These are phyloP conservation scores for Microctonus brassicae DNA, from an alignment of 2,888 invertebrate genomes.

Conservation along the genomic window DNA sequence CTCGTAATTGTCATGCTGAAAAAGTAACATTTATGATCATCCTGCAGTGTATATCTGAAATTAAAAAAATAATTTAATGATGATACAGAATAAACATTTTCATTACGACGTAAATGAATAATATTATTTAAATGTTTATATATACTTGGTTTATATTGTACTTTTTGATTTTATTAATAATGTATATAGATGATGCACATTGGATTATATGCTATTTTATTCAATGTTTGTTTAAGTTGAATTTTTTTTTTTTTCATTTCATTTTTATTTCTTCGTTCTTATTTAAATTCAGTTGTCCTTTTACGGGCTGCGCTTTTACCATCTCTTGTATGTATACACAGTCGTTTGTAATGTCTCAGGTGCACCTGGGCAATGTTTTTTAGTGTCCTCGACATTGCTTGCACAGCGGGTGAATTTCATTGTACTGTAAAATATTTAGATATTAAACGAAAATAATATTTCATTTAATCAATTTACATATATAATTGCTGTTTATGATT, in stretches of 20 bases:
- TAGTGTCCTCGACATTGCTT: slow-evolving; percentile 12
- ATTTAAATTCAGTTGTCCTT: slow-evolving; percentile 42
- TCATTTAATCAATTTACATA: not conserved
- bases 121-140: slow-evolving; percentile 10
- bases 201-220: not conserved
- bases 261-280: slow-evolving; percentile 9
- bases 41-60: not conserved
- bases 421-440: not conserved
- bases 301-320: slow-evolving; percentile 31
- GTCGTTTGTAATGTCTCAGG: not conserved
- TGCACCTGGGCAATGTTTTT: slow-evolving; percentile 9
- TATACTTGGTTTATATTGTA: slow-evolving; percentile 1
- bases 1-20: slow-evolving; percentile 24
- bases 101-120: not conserved
- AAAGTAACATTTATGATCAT: slow-evolving; percentile 3
- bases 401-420: slow-evolving; percentile 15
- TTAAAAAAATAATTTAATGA: not conserved
- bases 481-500: not conserved
- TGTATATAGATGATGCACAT: not conserved
- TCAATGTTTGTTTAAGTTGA: not conserved
- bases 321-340: not conserved
- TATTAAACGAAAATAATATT: not conserved
- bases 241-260: not conserved
- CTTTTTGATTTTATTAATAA: slow-evolving; percentile 19
- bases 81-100: not conserved